Evolutionary conservation across 2,888 invertebrate species (phyloP).

Genomic region (Selenia dentaria): DNA sequence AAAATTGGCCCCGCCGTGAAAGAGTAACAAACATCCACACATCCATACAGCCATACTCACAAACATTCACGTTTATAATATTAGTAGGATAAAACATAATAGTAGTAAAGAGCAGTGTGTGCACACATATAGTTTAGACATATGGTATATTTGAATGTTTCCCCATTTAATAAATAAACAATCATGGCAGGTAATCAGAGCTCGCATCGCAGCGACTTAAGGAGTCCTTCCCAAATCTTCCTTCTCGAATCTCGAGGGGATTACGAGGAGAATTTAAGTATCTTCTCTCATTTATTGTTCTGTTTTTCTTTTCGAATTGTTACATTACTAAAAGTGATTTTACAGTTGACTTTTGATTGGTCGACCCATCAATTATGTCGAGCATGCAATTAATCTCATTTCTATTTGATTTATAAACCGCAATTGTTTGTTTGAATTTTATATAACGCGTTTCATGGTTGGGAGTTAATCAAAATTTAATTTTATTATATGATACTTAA

Average conservation of each 20-base stretch:
- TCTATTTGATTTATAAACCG: neutral
- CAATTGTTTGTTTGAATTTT: no score
- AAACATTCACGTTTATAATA: no score
- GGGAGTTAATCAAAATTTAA: no score
- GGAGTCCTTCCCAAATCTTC: slow-evolving; percentile 35
- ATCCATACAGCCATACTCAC: no score
- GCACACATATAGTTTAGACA: no score
- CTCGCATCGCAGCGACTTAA: slow-evolving; percentile 39
- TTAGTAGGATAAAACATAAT: no score
- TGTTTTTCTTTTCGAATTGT: slow-evolving; percentile 32
- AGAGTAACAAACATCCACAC: no score
- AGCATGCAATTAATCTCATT: neutral
- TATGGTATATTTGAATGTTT: slow-evolving; percentile 3
- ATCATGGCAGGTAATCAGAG: slow-evolving; percentile 36
- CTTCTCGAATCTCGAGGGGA: slow-evolving; percentile 41
- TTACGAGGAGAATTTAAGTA: slow-evolving; percentile 51
- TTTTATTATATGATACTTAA: no score
- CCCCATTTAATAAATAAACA: slow-evolving; percentile 22
- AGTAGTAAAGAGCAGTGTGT: no score
- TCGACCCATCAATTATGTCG: slow-evolving; percentile 4
- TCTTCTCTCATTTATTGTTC: slow-evolving; percentile 46
- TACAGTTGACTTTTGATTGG: slow-evolving; percentile 7
- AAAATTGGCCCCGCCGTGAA: no score
- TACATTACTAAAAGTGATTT: slow-evolving; percentile 17
- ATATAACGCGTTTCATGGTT: no score